phyloP scores from a whole-genome alignment of 1,140 invertebrate species.

The Cotesia vestalis region DNA sequence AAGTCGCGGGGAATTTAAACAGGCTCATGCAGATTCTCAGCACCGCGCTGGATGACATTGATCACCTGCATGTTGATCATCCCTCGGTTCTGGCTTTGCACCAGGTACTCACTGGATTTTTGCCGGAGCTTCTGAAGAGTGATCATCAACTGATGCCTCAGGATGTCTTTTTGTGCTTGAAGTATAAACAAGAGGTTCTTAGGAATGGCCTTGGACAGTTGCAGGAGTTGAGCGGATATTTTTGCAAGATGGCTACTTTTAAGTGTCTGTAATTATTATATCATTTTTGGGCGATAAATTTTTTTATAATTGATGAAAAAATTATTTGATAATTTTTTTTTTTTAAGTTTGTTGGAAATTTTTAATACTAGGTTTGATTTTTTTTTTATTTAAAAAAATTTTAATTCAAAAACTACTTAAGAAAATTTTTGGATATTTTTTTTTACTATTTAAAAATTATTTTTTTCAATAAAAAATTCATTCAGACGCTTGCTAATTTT shows the following conservation, averaged over 20 bases:
- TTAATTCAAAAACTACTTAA: no score
- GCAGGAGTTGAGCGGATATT: slow-evolving; percentile 54
- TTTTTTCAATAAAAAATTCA: no score
- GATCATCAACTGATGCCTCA: slow-evolving; percentile 40
- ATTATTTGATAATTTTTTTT: no score
- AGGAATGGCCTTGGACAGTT: slow-evolving; percentile 53
- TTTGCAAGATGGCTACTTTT: slow-evolving; percentile 48
- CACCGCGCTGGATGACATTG: slow-evolving; percentile 46
- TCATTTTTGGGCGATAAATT: neutral
- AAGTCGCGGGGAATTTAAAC: slow-evolving; percentile 49
- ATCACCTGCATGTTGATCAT: slow-evolving; percentile 39
- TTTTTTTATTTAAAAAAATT: no score
- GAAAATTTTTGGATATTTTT: no score
- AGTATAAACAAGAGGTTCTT: slow-evolving; percentile 46
- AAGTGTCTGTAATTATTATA: slow-evolving; percentile 5
- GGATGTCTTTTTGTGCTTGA: slow-evolving; percentile 57
- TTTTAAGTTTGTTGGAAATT: no score
- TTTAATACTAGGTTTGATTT: no score
- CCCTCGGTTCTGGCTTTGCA: slow-evolving; percentile 45
- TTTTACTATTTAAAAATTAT: no score
- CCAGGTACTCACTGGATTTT: slow-evolving; percentile 47
- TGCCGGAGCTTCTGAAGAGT: slow-evolving; percentile 28
- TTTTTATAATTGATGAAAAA: neutral
- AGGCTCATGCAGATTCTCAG: slow-evolving; percentile 48
- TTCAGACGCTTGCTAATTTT: no score